These are phyloP conservation scores for Colaptes auratus DNA, from an alignment of 2,113 vertebrate genomes.

Conservation along the genomic window DNA sequence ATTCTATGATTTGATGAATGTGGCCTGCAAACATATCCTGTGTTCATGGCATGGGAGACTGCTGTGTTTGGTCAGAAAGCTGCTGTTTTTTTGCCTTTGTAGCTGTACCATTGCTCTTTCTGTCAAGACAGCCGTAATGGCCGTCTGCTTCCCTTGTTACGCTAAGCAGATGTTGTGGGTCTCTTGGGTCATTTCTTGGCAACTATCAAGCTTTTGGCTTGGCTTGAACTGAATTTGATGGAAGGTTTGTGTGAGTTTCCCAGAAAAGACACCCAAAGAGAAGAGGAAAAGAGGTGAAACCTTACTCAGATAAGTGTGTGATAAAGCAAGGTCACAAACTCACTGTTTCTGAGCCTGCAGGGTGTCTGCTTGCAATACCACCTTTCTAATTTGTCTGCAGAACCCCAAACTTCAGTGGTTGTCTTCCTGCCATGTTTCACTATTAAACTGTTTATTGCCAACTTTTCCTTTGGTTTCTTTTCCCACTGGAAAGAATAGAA, in stretches of 20 bases:
- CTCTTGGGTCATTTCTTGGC: not conserved
- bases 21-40: not conserved
- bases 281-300: not conserved
- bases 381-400: not conserved
- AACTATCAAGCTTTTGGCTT: not conserved
- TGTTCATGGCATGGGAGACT: not conserved
- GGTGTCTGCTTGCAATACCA: not conserved
- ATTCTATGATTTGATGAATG: not conserved
- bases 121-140: not conserved
- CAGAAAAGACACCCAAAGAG: not conserved
- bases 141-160: not conserved
- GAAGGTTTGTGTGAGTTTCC: not conserved
- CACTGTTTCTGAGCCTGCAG: not conserved
- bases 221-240: not conserved
- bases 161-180: rapidly evolving
- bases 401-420: not conserved
- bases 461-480: not conserved
- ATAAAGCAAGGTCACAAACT: not conserved
- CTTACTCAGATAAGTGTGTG: not conserved
- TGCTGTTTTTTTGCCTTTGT: not conserved
- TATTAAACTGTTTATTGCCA: not conserved
- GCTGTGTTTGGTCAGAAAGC: not conserved
- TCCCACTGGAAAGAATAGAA: not conserved
- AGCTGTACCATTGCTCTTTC: not conserved
- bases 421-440: not conserved